A percentile compares a stretch with the other conserved stretches of the same genome.
phyloP scores from a whole-genome alignment of 1,140 invertebrate species.

The Leptonema lineaticorne region DNA sequence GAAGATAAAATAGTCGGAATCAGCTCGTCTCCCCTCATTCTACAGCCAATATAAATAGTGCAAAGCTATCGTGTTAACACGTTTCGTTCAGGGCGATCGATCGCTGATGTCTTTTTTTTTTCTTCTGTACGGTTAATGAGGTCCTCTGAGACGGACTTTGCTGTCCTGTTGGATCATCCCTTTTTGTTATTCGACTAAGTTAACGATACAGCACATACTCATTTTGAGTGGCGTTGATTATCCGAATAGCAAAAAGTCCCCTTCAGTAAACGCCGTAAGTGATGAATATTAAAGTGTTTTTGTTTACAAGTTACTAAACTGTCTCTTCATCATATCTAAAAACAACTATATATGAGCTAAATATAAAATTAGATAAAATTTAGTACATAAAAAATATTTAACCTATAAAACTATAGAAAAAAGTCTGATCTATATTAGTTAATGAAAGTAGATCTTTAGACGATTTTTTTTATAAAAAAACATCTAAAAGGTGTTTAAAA shows the following conservation, averaged over 20 bases:
- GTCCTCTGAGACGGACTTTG: constrained; percentile 14
- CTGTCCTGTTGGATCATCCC: neutral
- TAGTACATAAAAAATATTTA: no score
- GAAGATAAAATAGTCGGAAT: constrained; percentile 2
- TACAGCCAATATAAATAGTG: neutral
- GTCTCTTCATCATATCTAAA: no score
- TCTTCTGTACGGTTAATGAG: constrained; percentile 1
- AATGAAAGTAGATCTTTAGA: no score
- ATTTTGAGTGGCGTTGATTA: neutral
- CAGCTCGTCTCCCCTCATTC: constrained; percentile 8
- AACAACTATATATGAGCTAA: no score
- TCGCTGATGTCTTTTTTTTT: constrained; percentile 9
- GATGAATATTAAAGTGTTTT: neutral
- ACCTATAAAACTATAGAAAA: no score
- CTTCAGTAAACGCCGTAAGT: neutral
- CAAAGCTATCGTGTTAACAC: constrained; percentile 19
- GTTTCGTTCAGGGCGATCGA: constrained; percentile 6
- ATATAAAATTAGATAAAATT: no score
- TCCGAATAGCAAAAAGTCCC: neutral
- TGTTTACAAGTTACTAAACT: no score
- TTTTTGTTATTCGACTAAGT: neutral
- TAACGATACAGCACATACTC: neutral
- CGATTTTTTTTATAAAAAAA: no score
- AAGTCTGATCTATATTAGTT: no score
- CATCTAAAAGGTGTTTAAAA: no score